phyloP scores from a whole-genome alignment of 2,888 invertebrate genomes.

The Rhagonycha fulva region DNA sequence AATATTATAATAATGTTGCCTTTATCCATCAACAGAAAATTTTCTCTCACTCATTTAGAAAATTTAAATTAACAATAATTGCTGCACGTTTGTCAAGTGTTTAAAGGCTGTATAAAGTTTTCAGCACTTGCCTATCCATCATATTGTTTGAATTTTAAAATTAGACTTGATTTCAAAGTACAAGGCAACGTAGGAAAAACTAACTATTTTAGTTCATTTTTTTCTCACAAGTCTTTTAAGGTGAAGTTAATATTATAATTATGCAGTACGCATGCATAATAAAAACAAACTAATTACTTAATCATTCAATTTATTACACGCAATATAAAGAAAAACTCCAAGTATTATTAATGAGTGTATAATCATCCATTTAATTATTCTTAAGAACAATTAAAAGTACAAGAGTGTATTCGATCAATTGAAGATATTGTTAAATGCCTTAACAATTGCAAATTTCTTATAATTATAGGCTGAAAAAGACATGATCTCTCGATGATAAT shows the following conservation, averaged over 20 bases:
- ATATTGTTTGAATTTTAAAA: background rate
- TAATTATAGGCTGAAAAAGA: constrained; percentile 35
- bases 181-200: background rate
- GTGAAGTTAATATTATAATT: background rate
- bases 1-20: too few species aligned
- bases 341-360: background rate
- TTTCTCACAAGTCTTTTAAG: background rate
- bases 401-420: constrained; percentile 21
- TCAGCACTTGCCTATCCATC: background rate
- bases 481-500: constrained; percentile 35
- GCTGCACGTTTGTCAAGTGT: background rate
- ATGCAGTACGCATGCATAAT: background rate
- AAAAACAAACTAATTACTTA: background rate
- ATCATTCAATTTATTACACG: background rate
- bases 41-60: background rate
- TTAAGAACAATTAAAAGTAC: constrained; percentile 12
- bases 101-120: background rate
- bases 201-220: background rate
- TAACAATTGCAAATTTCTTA: constrained; percentile 36
- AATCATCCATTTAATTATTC: constrained; percentile 17
- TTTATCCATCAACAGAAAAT: too few species aligned
- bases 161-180: background rate
- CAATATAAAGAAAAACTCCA: background rate
- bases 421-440: constrained; percentile 20
- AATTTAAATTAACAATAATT: background rate